Evolutionary conservation across 2,888 invertebrate genomes (phyloP), one percentile per base, ranked within the genome.

Genomic region (Iselma pallidipennis): DNA sequence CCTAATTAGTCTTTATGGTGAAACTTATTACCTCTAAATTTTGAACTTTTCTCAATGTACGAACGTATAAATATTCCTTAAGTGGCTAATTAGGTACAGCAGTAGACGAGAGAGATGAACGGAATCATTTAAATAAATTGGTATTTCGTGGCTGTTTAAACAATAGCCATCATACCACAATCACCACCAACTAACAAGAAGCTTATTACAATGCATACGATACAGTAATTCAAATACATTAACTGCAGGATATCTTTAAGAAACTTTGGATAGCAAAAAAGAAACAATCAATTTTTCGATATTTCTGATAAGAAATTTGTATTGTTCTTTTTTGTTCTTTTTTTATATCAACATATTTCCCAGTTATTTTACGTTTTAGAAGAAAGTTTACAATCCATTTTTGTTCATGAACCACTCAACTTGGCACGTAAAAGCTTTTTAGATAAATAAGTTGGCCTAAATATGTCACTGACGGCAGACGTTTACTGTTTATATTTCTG

Each of bases 1-100:
- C 65, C 48, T 65, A 66, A 68, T 66, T 68, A 62, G 62, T 63
- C 65, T 64, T 66, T 62, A 68, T 66, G 68, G 63, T 66, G 53
- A 61, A 61, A 66, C 66, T 66, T 63, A 66, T 58, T 66, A 63
- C 66, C 65, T 58, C 61, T 63, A 65, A 68, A 66, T 60, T 66
- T 62, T 66, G 59, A 67, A 68, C 63, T 68, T 66, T 62, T 57
- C 50, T 31, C 49, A 19, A 57, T 59, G 42, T 59, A 37, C 65
- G 58, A 50, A 59, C 16, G 4, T 61, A 64, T 66, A 66, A 63
- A 64, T 63, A 61, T 61, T 57, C 52, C 58, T 58, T 64, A 25
- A 57, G 57, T 60, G 55, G 31, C 50, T 64, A 60, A 58, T 61
- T 61, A 54, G 33, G 6, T 9, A 16, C 50, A 23, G 16, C 14